A percentile compares a stretch with the other conserved stretches of the same genome.
These are phyloP conservation scores for Ooceraea biroi DNA, from an alignment of 1,140 invertebrate genomes.

Conservation along the genomic window DNA sequence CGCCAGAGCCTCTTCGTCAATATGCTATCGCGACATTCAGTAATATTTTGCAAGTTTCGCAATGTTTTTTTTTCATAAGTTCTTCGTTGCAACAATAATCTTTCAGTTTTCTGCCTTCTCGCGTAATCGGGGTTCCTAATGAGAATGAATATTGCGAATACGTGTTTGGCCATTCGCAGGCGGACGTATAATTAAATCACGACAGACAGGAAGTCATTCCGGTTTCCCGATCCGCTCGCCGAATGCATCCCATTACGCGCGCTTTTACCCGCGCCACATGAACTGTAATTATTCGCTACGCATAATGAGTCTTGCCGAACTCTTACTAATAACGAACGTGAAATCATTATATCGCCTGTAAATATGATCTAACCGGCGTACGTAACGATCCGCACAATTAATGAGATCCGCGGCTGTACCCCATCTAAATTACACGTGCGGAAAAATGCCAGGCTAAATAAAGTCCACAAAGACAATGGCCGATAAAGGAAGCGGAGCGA, in stretches of 20 bases:
- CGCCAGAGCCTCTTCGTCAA: no score
- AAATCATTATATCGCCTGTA: conserved; percentile 42
- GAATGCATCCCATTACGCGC: not conserved
- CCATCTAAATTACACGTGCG: conserved; percentile 44
- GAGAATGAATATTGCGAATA: not conserved
- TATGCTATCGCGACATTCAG: no score
- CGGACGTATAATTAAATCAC: not conserved
- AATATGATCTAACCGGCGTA: conserved; percentile 14
- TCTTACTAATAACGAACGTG: conserved; percentile 24
- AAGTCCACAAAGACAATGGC: conserved; percentile 19
- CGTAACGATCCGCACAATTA: conserved; percentile 25
- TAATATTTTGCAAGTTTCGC: no score
- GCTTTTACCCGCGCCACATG: not conserved
- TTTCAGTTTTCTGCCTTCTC: no score
- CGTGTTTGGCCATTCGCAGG: not conserved
- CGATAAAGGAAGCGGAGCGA: conserved; percentile 18
- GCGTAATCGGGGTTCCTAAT: not conserved
- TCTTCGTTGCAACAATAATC: no score
- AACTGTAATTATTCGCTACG: not conserved
- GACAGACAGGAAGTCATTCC: not conserved
- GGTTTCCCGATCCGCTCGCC: not conserved
- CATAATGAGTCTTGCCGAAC: not conserved
- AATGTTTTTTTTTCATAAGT: no score
- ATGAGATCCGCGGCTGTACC: conserved; percentile 43
- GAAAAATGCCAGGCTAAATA: conserved; percentile 30